phyloP scores from a whole-genome alignment of 1,140 invertebrate species.

The Penaeus chinensis region DNA sequence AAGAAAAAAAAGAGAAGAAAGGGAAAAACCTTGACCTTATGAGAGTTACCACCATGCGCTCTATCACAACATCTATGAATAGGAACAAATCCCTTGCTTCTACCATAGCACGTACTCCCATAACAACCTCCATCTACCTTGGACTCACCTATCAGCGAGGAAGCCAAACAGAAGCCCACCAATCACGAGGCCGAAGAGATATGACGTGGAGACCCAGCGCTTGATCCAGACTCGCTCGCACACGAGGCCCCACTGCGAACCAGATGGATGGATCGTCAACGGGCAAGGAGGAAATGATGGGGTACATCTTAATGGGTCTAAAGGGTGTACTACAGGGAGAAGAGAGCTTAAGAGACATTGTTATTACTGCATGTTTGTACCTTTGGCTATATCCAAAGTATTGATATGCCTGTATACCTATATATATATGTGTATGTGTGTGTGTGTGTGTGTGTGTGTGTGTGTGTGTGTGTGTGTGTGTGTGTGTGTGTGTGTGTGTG shows the following conservation, averaged over 20 bases:
- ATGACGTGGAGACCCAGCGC: conserved; percentile 69
- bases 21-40: no score
- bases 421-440: conserved; percentile 32
- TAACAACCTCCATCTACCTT: no score
- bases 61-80: no score
- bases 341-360: no score
- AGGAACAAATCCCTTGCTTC: no score
- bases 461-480: not conserved
- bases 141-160: conserved; percentile 70
- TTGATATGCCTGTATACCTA: not conserved
- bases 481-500: no score
- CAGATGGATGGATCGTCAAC: not conserved
- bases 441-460: conserved; percentile 29
- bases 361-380: no score
- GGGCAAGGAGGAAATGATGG: not conserved
- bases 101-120: no score
- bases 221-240: conserved; percentile 70
- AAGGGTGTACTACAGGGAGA: no score
- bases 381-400: not conserved
- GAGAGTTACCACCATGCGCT: no score
- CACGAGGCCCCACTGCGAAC: conserved; percentile 71
- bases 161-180: conserved; percentile 72
- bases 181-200: conserved; percentile 71
- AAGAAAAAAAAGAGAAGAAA: no score
- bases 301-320: not conserved